A percentile compares a stretch with the other conserved stretches of the same genome.
These are phyloP conservation scores for Nesoenas mayeri DNA, from an alignment of 2,113 vertebrate species.

Conservation along the genomic window DNA sequence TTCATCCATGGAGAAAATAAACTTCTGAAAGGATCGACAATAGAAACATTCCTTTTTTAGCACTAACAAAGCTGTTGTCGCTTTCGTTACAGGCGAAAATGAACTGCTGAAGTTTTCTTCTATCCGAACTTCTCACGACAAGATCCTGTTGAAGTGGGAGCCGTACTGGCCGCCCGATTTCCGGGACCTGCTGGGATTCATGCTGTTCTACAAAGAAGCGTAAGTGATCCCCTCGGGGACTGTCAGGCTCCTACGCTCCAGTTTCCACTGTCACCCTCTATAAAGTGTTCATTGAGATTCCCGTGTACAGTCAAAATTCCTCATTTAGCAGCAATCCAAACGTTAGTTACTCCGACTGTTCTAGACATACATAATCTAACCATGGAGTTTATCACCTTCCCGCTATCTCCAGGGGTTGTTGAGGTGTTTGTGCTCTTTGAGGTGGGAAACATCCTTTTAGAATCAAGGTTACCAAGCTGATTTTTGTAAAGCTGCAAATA, in stretches of 20 bases:
- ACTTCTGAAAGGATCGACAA: neutral
- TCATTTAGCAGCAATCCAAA: neutral
- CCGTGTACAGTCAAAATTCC: neutral
- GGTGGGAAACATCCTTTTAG: neutral
- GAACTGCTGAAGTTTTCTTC: slow-evolving; percentile 85
- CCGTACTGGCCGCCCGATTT: slow-evolving; percentile 93
- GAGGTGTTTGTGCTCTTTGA: neutral
- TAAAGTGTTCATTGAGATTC: neutral
- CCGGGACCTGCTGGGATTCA: slow-evolving; percentile 94
- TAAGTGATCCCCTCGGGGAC: slow-evolving; percentile 72
- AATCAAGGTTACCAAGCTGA: neutral
- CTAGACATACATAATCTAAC: accelerated
- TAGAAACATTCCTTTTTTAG: neutral
- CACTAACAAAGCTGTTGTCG: accelerated
- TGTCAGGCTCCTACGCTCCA: neutral
- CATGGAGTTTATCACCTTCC: neutral
- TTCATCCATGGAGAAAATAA: neutral
- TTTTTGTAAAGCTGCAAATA: neutral
- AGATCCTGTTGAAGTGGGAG: slow-evolving; percentile 92
- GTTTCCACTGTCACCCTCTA: neutral
- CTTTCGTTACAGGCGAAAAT: slow-evolving; percentile 85
- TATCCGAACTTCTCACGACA: slow-evolving; percentile 80
- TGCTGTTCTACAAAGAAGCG: slow-evolving; percentile 99
- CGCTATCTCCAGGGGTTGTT: neutral
- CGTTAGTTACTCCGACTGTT: neutral